Conservation (phyloP, 53 echinoderm and acorn worm genomes). For the Holothuria scabra region DNA sequence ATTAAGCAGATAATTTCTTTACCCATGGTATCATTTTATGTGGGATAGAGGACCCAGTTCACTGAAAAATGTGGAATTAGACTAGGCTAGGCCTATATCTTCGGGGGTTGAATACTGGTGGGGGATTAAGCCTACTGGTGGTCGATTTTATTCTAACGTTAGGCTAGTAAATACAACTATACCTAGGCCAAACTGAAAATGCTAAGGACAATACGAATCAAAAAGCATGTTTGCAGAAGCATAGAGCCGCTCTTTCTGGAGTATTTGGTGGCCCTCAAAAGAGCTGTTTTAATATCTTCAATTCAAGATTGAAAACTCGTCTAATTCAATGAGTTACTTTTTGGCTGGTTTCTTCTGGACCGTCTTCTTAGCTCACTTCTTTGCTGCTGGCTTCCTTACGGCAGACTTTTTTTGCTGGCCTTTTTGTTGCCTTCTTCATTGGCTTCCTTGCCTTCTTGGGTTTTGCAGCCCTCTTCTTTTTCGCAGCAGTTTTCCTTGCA, state of each 20-base stretch:
- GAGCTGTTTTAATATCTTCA: constrained; percentile 59
- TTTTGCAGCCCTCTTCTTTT: constrained; percentile 43
- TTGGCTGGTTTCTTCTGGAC: neutral
- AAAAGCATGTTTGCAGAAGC: neutral
- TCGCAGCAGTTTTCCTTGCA: constrained; percentile 10
- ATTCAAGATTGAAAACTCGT: too few relatives aligned
- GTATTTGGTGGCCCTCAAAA: constrained; percentile 88
- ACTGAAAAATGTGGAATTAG: too few relatives aligned
- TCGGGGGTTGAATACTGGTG: too few relatives aligned
- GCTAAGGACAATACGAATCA: neutral
- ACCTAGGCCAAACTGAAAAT: too few relatives aligned
- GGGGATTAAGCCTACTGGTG: too few relatives aligned
- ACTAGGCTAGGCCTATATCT: too few relatives aligned
- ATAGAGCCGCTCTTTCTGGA: constrained; percentile 59
- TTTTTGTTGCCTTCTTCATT: constrained; percentile 52
- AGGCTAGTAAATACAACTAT: too few relatives aligned
- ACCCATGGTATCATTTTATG: too few relatives aligned
- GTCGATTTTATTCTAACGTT: too few relatives aligned
- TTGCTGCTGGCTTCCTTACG: constrained; percentile 41
- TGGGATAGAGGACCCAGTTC: too few relatives aligned
- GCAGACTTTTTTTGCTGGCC: constrained; percentile 63
- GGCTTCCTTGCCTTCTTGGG: constrained; percentile 71
- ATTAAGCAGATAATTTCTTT: too few relatives aligned
- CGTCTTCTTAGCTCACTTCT: constrained; percentile 63
- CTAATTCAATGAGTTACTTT: neutral